These are phyloP conservation scores for Mesochorus sp. DNA, from an alignment of 2,888 invertebrate genomes.

Conservation along the genomic window DNA sequence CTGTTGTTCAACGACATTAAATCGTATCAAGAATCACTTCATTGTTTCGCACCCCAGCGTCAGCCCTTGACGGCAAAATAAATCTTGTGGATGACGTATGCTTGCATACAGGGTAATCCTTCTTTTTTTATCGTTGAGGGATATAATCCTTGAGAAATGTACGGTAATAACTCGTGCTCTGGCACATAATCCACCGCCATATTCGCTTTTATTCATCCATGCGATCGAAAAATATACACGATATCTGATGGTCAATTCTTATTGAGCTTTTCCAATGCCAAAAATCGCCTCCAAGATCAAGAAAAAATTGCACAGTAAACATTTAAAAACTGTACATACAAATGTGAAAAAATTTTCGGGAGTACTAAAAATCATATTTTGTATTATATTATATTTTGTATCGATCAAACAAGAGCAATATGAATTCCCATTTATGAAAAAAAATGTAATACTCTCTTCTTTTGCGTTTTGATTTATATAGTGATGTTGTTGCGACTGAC, in stretches of 20 bases:
- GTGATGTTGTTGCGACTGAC: too few relatives aligned
- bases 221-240: slow-evolving; percentile 52
- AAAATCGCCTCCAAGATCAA: not conserved
- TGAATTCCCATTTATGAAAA: too few relatives aligned
- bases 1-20: slow-evolving; percentile 19
- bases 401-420: not conserved
- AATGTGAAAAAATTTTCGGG: too few relatives aligned
- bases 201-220: slow-evolving; percentile 33
- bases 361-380: too few relatives aligned
- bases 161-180: slow-evolving; percentile 29
- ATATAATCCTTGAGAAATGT: slow-evolving; percentile 12
- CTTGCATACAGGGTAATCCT: slow-evolving; percentile 13
- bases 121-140: slow-evolving; percentile 25
- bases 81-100: slow-evolving; percentile 29
- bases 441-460: too few relatives aligned
- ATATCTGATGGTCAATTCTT: slow-evolving; percentile 58
- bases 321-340: too few relatives aligned
- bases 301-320: not conserved
- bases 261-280: slow-evolving; percentile 21
- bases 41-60: slow-evolving; percentile 34
- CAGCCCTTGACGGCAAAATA: slow-evolving; percentile 32
- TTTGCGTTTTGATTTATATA: too few relatives aligned
- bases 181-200: slow-evolving; percentile 20
- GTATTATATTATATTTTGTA: too few relatives aligned
- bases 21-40: slow-evolving; percentile 40